Evolutionary conservation across 1,140 invertebrate genomes (phyloP).

Genomic region (Oreohelix idahoensis): DNA sequence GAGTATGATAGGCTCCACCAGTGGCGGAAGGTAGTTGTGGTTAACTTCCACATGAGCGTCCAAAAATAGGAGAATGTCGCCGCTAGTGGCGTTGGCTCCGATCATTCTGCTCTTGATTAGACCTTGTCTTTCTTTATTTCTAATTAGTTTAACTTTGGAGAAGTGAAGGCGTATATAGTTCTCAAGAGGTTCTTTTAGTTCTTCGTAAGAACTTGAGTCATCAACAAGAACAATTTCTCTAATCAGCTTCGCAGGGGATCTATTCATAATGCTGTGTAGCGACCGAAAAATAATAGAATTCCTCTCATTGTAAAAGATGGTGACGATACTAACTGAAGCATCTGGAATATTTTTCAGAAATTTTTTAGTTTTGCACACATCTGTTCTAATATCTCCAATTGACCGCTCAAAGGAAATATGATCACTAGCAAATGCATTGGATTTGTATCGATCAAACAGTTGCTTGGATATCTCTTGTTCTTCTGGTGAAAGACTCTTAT

Average conservation of each 20-base stretch:
- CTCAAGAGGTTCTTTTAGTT: not conserved
- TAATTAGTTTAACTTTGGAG: not conserved
- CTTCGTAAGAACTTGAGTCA: not conserved
- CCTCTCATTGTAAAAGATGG: not conserved
- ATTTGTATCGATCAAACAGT: not conserved
- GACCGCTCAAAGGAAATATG: not conserved
- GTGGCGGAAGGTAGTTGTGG: not conserved
- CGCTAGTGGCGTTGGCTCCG: not conserved
- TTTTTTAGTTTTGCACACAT: not conserved
- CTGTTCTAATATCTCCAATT: not conserved
- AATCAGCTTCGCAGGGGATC: not conserved
- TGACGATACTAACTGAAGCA: not conserved
- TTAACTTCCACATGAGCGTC: not conserved
- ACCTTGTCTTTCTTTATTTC: not conserved
- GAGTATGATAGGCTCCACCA: not conserved
- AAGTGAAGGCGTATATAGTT: not conserved
- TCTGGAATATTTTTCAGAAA: not conserved
- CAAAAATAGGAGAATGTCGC: not conserved
- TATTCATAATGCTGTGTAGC: not conserved
- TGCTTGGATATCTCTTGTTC: not conserved
- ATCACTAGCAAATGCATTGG: not conserved
- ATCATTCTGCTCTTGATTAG: not conserved
- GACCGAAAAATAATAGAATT: not conserved
- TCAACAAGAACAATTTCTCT: slow-evolving; percentile 9
- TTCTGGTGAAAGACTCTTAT: not conserved